These are phyloP conservation scores for Drosophila serrata DNA, from an alignment of 1,140 invertebrate species.

Conservation along the genomic window DNA sequence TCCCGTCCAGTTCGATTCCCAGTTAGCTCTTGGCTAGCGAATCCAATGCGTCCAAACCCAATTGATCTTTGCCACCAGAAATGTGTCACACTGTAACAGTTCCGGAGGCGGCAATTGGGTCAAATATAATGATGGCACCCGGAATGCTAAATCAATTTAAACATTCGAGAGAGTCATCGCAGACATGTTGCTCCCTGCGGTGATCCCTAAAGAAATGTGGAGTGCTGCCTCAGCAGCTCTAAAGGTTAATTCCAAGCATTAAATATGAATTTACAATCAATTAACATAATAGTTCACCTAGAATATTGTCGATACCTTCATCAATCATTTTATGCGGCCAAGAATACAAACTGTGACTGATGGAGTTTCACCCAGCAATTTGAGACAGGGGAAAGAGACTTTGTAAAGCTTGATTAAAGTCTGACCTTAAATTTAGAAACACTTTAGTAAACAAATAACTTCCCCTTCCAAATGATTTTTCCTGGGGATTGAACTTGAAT, in stretches of 20 bases:
- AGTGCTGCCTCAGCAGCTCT: slow-evolving; percentile 20
- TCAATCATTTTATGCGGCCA: slow-evolving; percentile 34
- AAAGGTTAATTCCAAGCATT: slow-evolving; percentile 26
- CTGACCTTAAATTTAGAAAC: slow-evolving; percentile 15
- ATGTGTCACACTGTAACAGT: slow-evolving; percentile 42
- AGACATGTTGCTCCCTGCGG: slow-evolving; percentile 27
- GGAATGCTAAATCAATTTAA: slow-evolving; percentile 45
- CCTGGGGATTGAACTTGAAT: background rate
- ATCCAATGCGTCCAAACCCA: slow-evolving; percentile 36
- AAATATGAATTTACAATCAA: slow-evolving; percentile 42
- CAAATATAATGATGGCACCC: slow-evolving; percentile 47
- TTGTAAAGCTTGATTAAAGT: slow-evolving; percentile 27
- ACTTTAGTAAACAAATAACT: slow-evolving; percentile 23
- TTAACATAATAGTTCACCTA: slow-evolving; percentile 49
- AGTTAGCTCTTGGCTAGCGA: slow-evolving; percentile 25
- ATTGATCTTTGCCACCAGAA: slow-evolving; percentile 52
- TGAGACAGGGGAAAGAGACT: slow-evolving; percentile 9
- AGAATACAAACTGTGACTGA: slow-evolving; percentile 20
- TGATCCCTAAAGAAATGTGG: slow-evolving; percentile 11
- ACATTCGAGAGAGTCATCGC: background rate
- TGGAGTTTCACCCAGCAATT: slow-evolving; percentile 15
- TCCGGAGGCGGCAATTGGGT: slow-evolving; percentile 31
- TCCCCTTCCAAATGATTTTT: background rate
- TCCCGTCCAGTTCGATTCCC: slow-evolving; percentile 15
- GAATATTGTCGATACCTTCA: slow-evolving; percentile 16